Evolutionary conservation across 2,888 invertebrate species (phyloP).

Genomic region (Drosophila leonis): DNA sequence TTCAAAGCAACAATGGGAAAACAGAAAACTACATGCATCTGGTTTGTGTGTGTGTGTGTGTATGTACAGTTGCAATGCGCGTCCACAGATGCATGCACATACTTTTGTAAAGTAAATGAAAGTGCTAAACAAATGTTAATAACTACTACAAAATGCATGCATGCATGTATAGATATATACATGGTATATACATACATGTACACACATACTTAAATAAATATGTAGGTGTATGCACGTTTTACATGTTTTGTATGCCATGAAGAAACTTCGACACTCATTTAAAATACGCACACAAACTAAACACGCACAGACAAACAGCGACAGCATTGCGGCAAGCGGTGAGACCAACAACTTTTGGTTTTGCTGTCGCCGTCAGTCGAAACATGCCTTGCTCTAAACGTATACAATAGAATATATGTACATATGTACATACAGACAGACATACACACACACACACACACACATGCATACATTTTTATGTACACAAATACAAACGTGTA

Average conservation of each 20-base stretch:
- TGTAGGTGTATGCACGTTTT: slow-evolving; percentile 46
- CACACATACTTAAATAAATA: no score
- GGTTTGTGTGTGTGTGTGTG: slow-evolving; percentile 6
- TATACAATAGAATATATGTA: slow-evolving; percentile 37
- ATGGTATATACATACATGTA: not conserved
- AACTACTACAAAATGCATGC: slow-evolving; percentile 14
- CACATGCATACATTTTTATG: not conserved
- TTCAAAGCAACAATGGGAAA: slow-evolving; percentile 16
- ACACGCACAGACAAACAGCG: slow-evolving; percentile 17
- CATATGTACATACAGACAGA: not conserved
- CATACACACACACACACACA: slow-evolving; percentile 3
- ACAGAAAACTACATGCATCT: slow-evolving; percentile 37
- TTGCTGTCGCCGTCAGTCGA: slow-evolving; percentile 34
- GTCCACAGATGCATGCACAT: slow-evolving; percentile 27
- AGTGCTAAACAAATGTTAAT: slow-evolving; percentile 32
- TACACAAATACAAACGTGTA: slow-evolving; percentile 4
- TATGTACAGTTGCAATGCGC: slow-evolving; percentile 45
- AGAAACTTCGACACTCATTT: slow-evolving; percentile 56
- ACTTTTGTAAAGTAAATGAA: slow-evolving; percentile 40
- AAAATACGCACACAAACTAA: slow-evolving; percentile 24
- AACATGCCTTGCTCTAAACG: slow-evolving; percentile 41
- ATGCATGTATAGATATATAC: not conserved
- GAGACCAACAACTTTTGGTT: slow-evolving; percentile 40
- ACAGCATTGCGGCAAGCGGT: slow-evolving; percentile 18
- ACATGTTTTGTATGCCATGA: slow-evolving; percentile 59